Conservation (phyloP, 2,797 vertebrate genomes). For the Bovichtus diacanthus region DNA sequence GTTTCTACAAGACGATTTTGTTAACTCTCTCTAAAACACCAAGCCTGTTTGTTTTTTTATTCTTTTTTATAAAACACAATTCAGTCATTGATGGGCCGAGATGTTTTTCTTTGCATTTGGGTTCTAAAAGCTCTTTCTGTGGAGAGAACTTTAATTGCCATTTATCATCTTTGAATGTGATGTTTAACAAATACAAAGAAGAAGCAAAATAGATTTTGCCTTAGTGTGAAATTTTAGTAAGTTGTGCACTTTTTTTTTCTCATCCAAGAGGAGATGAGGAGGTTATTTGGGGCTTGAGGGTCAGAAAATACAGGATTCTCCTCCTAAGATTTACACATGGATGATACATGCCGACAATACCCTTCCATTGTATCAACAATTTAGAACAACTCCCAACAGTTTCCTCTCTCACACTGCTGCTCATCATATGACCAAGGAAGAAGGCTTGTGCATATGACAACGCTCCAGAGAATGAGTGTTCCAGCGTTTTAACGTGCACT, state of each 20-base stretch:
- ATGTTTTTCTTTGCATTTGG: neutral
- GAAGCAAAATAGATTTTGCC: neutral
- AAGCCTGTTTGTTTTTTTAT: neutral
- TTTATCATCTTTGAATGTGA: neutral
- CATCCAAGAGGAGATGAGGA: neutral
- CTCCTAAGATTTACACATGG: neutral
- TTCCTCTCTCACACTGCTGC: slow-evolving; percentile 29
- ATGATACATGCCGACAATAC: neutral
- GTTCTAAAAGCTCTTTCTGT: neutral
- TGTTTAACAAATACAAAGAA: neutral
- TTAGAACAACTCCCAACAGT: neutral
- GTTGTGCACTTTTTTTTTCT: neutral
- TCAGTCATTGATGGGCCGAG: neutral
- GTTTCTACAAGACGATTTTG: slow-evolving; percentile 16
- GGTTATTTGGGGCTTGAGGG: neutral
- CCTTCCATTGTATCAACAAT: neutral
- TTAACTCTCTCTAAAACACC: neutral
- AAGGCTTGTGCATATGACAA: slow-evolving; percentile 73
- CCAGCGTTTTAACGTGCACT: slow-evolving; percentile 45
- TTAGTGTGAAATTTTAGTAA: neutral
- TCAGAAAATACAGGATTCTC: neutral
- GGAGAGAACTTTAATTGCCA: neutral
- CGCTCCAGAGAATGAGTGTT: slow-evolving; percentile 75
- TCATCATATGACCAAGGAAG: slow-evolving; percentile 78
- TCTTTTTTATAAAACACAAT: neutral